Evolutionary conservation across 2,113 vertebrate species (phyloP).

Genomic region (Stercorarius parasiticus): DNA sequence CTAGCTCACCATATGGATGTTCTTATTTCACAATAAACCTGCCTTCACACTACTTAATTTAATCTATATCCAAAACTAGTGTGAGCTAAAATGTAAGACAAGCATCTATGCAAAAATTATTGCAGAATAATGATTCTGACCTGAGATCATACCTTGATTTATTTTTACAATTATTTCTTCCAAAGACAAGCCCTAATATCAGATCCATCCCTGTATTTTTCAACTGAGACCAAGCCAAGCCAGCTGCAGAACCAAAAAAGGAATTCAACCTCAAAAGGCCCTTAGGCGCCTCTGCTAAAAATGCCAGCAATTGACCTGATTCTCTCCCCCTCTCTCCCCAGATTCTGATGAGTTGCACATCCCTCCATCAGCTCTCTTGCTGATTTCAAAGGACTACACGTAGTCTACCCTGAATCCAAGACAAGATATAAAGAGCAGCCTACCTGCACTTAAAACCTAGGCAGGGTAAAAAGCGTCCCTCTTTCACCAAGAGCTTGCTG

Average conservation of each 20-base stretch:
- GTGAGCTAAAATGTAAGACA: neutral
- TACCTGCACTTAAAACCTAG: neutral
- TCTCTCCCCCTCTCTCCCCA: neutral
- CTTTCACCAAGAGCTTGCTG: neutral
- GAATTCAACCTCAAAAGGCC: neutral
- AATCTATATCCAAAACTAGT: neutral
- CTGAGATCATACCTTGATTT: neutral
- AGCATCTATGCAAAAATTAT: neutral
- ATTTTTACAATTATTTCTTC: neutral
- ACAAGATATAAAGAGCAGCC: neutral
- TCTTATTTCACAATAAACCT: neutral
- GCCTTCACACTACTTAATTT: neutral
- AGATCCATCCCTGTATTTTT: neutral
- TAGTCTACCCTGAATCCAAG: neutral
- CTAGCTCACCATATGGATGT: neutral
- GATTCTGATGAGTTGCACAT: neutral
- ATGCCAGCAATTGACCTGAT: neutral
- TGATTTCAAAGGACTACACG: neutral
- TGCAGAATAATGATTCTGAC: neutral
- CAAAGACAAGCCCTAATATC: neutral
- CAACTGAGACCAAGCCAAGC: neutral
- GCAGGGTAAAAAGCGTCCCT: neutral
- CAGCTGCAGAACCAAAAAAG: conserved; percentile 26
- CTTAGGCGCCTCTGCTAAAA: neutral
- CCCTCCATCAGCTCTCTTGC: neutral